Percentiles rank a stretch among this genome's conserved stretches.
phyloP scores from a whole-genome alignment of 1,140 invertebrate species.

The Planococcus citri region DNA sequence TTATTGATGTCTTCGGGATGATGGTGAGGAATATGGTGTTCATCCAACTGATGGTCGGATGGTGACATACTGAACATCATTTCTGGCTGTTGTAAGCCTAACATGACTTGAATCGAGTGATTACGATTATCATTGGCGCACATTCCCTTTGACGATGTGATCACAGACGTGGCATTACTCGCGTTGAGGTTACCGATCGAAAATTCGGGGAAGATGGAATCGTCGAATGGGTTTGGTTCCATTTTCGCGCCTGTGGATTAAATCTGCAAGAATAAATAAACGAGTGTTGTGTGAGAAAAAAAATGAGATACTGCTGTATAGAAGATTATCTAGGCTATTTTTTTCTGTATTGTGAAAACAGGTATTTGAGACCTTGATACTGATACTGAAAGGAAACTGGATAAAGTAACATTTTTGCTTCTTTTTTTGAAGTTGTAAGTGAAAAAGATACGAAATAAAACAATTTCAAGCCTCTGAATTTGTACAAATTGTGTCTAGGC shows the following conservation, averaged over 20 bases:
- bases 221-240: constrained; percentile 13
- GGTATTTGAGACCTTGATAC: no score
- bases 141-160: background rate
- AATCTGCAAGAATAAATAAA: background rate
- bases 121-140: background rate
- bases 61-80: constrained; percentile 13
- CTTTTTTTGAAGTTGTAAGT: no score
- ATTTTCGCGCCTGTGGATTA: background rate
- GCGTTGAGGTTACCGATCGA: background rate
- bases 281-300: no score
- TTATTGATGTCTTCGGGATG: constrained; percentile 10
- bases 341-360: no score
- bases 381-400: no score
- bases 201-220: constrained; percentile 6
- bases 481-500: no score
- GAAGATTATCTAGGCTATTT: no score
- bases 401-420: no score
- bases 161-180: constrained; percentile 9
- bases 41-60: constrained; percentile 2
- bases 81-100: background rate
- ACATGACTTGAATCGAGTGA: constrained; percentile 5
- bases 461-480: no score
- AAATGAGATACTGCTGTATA: no score
- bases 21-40: background rate
- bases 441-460: no score